Base-by-base conservation (phyloP, 2,113 vertebrate species). In the Hemibagrus wyckioides region DNA sequence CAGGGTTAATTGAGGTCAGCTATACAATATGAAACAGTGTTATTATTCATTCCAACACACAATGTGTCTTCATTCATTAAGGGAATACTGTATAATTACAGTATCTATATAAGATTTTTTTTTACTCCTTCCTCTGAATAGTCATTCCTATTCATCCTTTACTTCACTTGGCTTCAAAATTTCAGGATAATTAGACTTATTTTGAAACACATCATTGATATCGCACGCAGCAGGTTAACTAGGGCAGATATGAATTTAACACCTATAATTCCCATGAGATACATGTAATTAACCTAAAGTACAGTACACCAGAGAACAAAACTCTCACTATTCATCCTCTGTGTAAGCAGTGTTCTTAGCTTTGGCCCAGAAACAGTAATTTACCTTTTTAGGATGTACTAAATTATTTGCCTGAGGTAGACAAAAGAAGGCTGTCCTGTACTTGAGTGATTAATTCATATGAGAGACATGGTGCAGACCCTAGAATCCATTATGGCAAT, bases 231-330 rank as follows among this genome's bases (percentile, higher is more conserved):
- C 41, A 67, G 56, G 73, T 14, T 90, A 91, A 90, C 59, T 92
- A 90, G 91, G 91, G 86, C 91, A 88, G 82, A n/a, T 54, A 61
- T 87, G 87, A 90, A 86, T 89, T 88, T 86, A 89, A 89, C 85
- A 91, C 86, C 87, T 90, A 71, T 87, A 71, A 84, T 79, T 89
- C 90, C 86, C 91, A 59, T 54, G 19, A 83, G 91, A 80, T 10
- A 48, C 50, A 75, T 13, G 21, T 86, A 89, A 91, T 91, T 91
- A 91, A 90, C 89, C 89, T 88, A 91, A 87, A n/a, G 36, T 23
- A 19, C 19, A 39, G 54, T 79, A 69, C 73, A 36, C 57, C 33
- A 77, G 84, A 82, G 88, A 39, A 41, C 73, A 56, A 56, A n/a
- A n/a, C 80, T 54, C 21, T 54, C 50, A 10, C 19, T 10, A 80